These are phyloP conservation scores for Tortricodes alternella DNA, from an alignment of 2,888 invertebrate species.

Conservation along the genomic window DNA sequence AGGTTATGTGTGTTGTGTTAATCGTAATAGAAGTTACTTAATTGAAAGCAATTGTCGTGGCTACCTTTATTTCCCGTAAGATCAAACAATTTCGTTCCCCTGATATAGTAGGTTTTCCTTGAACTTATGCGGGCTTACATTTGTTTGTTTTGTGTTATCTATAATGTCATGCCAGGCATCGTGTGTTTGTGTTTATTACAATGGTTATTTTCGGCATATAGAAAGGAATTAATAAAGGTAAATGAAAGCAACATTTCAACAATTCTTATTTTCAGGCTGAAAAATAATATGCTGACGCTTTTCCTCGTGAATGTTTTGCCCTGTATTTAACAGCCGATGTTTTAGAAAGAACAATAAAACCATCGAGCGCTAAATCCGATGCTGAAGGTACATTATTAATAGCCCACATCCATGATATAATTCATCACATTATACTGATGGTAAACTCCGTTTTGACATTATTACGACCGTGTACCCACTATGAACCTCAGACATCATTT, in stretches of 20 bases:
- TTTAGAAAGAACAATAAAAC: slow-evolving; percentile 9
- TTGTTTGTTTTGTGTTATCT: slow-evolving; percentile 36
- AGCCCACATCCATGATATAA: slow-evolving; percentile 35
- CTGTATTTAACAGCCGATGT: not conserved
- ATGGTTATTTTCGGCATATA: not conserved
- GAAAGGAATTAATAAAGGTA: no score
- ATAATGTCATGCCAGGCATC: slow-evolving; percentile 53
- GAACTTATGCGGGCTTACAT: slow-evolving; percentile 20
- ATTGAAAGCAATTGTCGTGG: slow-evolving; percentile 12
- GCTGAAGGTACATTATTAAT: slow-evolving; percentile 4
- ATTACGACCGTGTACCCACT: not conserved
- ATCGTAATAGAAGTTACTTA: slow-evolving; percentile 2
- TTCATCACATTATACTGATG: slow-evolving; percentile 6
- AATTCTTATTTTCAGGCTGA: no score
- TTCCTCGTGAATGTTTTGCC: not conserved
- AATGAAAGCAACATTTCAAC: no score
- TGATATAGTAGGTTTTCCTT: slow-evolving; percentile 18
- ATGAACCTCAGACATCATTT: no score
- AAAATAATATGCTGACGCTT: no score
- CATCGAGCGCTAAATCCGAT: not conserved
- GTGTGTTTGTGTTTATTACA: no score
- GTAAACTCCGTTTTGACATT: not conserved
- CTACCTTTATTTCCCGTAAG: slow-evolving; percentile 1
- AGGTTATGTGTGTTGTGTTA: not conserved
- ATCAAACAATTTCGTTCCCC: slow-evolving; percentile 15